phyloP scores from a whole-genome alignment of 2,113 vertebrate species.

The Shinisaurus crocodilurus region DNA sequence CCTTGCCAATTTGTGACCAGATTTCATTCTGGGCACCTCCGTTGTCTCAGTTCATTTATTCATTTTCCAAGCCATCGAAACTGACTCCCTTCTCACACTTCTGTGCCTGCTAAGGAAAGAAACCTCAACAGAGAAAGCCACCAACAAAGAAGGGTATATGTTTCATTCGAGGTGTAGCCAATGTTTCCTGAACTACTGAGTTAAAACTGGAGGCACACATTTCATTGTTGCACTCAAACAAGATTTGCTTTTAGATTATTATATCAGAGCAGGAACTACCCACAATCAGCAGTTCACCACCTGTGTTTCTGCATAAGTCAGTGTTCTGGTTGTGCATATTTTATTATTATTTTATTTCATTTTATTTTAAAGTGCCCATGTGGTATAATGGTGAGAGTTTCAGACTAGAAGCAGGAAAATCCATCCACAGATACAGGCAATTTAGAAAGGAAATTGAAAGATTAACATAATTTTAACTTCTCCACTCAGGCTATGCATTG shows the following conservation, averaged over 20 bases:
- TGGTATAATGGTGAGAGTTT: no score
- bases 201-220: not conserved
- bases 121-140: not conserved
- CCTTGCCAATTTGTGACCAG: not conserved
- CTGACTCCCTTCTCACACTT: not conserved
- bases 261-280: no score
- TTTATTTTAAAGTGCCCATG: no score
- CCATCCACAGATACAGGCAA: not conserved
- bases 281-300: no score
- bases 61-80: not conserved
- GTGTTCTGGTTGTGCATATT: no score
- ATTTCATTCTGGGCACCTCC: not conserved
- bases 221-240: not conserved
- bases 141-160: not conserved
- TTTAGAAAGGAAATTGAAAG: not conserved
- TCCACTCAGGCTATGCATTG: not conserved
- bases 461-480: not conserved
- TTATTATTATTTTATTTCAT: no score
- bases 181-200: not conserved
- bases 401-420: not conserved
- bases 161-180: not conserved
- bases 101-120: not conserved
- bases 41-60: not conserved
- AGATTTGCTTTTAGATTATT: no score
- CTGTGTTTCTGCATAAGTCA: no score